Conservation (phyloP, 2,797 vertebrate genomes). For the Karalla daura region DNA sequence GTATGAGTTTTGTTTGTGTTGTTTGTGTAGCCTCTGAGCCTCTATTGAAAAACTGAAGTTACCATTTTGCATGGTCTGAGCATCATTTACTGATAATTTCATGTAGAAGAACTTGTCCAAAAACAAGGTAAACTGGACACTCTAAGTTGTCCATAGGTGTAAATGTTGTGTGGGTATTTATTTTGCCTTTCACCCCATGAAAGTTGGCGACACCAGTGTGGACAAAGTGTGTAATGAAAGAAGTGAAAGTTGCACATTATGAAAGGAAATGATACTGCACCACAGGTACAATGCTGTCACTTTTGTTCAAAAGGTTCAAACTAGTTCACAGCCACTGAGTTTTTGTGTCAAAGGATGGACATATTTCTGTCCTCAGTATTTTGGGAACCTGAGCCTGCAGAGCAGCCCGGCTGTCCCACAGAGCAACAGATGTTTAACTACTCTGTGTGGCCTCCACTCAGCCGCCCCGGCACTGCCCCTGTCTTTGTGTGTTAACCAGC, state of each 20-base stretch:
- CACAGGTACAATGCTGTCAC: background rate
- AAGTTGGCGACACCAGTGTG: too few species aligned
- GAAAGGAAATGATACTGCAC: too few species aligned
- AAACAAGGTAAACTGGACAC: too few species aligned
- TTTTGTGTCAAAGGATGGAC: constrained; percentile 11
- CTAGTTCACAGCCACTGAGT: background rate
- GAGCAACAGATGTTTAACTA: constrained; percentile 84
- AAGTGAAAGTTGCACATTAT: too few species aligned
- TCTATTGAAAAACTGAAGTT: background rate
- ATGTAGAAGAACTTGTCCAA: too few species aligned
- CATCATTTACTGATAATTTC: too few species aligned
- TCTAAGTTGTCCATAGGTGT: too few species aligned
- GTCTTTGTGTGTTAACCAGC: constrained; percentile 71
- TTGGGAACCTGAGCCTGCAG: constrained; percentile 38
- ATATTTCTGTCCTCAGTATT: constrained; percentile 29
- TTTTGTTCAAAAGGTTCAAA: background rate
- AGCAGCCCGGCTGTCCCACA: constrained; percentile 51
- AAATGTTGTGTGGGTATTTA: too few species aligned
- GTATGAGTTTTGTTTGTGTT: background rate
- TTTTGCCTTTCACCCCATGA: too few species aligned
- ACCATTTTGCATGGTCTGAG: background rate
- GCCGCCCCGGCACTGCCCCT: constrained; percentile 56
- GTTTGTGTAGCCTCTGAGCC: background rate
- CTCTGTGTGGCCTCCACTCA: constrained; percentile 60
- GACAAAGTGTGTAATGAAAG: too few species aligned